phyloP scores from a whole-genome alignment of 2,797 vertebrate species.

The Characodon lateralis region DNA sequence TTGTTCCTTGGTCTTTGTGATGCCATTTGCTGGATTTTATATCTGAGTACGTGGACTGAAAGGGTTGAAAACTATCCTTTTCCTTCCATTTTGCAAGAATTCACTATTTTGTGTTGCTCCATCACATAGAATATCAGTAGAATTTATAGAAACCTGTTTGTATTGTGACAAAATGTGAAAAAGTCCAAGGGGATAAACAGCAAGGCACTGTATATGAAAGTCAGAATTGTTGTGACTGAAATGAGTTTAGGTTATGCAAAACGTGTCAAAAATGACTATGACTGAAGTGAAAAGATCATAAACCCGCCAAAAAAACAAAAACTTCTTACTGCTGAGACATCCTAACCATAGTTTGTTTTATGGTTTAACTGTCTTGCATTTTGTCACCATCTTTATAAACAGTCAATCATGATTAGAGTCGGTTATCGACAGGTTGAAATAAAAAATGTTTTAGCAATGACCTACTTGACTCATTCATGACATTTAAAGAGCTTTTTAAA shows the following conservation, averaged over 20 bases:
- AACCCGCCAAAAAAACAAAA: background rate
- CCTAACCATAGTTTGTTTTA: conserved; percentile 58
- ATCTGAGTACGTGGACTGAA: background rate
- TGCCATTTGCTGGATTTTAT: background rate
- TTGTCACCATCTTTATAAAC: conserved; percentile 25
- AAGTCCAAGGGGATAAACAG: background rate
- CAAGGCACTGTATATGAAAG: background rate
- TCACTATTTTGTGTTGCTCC: background rate
- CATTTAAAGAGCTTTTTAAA: conserved; percentile 43
- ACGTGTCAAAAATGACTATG: conserved; percentile 2
- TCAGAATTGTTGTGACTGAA: conserved; percentile 12
- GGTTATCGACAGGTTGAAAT: conserved; percentile 25
- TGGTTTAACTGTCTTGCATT: conserved; percentile 49
- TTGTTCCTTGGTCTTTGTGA: background rate
- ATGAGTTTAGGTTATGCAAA: conserved; percentile 15
- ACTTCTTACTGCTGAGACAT: conserved; percentile 55
- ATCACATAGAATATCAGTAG: background rate
- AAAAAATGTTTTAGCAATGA: conserved; percentile 26
- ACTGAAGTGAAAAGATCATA: conserved; percentile 8
- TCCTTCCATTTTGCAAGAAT: background rate
- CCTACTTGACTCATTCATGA: conserved; percentile 13
- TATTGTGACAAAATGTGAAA: background rate
- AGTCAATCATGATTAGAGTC: conserved; percentile 16
- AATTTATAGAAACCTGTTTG: background rate
- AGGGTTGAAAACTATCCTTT: background rate